These are phyloP conservation scores for Callyntrura sp. DNA, from an alignment of 2,888 invertebrate genomes.

Conservation along the genomic window DNA sequence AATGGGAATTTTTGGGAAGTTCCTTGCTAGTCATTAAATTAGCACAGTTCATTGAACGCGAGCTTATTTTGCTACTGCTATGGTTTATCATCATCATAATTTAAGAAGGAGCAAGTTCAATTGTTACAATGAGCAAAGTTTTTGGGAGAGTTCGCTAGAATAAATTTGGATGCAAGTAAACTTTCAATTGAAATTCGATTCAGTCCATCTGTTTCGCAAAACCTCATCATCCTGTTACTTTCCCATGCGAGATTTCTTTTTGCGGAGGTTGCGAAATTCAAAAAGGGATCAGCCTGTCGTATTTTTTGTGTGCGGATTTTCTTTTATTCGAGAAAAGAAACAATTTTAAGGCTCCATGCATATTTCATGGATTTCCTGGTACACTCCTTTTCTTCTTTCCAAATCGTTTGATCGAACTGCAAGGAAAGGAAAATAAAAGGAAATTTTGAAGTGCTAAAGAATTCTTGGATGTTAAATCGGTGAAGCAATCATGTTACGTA, in stretches of 20 bases:
- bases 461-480: neutral
- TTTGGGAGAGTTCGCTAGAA: slow-evolving; percentile 11
- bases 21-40: slow-evolving; percentile 33
- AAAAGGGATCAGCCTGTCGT: neutral
- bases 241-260: neutral
- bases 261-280: neutral
- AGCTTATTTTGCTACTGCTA: neutral
- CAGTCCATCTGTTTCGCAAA: neutral
- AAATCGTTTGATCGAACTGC: neutral
- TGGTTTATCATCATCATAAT: slow-evolving; percentile 24
- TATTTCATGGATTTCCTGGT: neutral
- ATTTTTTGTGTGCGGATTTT: neutral
- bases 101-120: neutral
- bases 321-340: neutral
- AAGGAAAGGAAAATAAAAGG: neutral
- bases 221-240: neutral
- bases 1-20: slow-evolving; percentile 10
- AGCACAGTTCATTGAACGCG: slow-evolving; percentile 42
- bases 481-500: too few species aligned
- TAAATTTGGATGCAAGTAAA: neutral
- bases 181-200: slow-evolving; percentile 13
- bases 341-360: neutral
- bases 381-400: neutral
- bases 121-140: slow-evolving; percentile 2
- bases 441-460: neutral